phyloP scores from a whole-genome alignment of 2,113 vertebrate genomes.

The Otocyon megalotis region DNA sequence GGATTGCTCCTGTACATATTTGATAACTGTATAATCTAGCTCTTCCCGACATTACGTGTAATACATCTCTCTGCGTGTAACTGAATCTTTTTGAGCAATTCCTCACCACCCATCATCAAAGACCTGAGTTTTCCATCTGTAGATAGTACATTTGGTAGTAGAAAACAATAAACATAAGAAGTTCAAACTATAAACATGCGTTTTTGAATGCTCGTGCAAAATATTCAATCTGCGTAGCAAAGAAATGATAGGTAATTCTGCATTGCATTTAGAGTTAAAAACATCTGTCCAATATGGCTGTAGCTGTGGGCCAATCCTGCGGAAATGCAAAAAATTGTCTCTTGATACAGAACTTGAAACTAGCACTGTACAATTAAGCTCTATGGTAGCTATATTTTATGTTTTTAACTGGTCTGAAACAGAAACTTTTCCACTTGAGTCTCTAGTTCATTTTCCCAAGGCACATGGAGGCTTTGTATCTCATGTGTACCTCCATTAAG shows the following conservation, averaged over 20 bases:
- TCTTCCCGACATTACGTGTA: slow-evolving; percentile 51
- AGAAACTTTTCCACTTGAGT: slow-evolving; percentile 66
- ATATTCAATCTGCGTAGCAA: slow-evolving; percentile 78
- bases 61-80: slow-evolving; percentile 72
- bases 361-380: slow-evolving; percentile 55
- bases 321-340: slow-evolving; percentile 39
- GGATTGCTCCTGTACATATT: slow-evolving; percentile 35
- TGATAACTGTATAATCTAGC: slow-evolving; percentile 68
- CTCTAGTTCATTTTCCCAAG: slow-evolving; percentile 65
- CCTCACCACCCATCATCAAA: slow-evolving; percentile 69
- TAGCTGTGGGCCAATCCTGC: slow-evolving; percentile 75
- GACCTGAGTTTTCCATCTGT: slow-evolving; percentile 80
- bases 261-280: slow-evolving; percentile 75
- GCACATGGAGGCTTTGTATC: slow-evolving; percentile 10
- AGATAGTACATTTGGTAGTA: slow-evolving; percentile 71
- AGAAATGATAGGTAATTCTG: slow-evolving; percentile 79
- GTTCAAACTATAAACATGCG: slow-evolving; percentile 59
- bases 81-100: slow-evolving; percentile 69
- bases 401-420: slow-evolving; percentile 78
- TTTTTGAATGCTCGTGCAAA: slow-evolving; percentile 78
- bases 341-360: slow-evolving; percentile 73
- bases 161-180: slow-evolving; percentile 80
- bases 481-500: slow-evolving; percentile 43
- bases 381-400: slow-evolving; percentile 76
- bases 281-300: slow-evolving; percentile 79